phyloP scores from a whole-genome alignment of 2,113 vertebrate species.

The Prochilodus magdalenae region DNA sequence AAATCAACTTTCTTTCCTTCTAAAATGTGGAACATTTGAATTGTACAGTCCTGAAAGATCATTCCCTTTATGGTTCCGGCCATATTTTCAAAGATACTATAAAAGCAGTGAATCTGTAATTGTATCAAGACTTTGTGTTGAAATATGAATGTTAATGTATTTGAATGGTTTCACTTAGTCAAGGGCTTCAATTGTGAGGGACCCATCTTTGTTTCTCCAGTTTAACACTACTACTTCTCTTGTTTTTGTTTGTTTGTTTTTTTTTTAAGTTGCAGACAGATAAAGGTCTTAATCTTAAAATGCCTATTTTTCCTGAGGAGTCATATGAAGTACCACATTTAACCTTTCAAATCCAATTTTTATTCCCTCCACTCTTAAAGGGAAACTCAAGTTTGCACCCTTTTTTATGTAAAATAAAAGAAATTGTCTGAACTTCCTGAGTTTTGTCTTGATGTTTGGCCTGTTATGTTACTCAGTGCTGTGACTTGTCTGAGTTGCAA shows the following conservation, averaged over 20 bases:
- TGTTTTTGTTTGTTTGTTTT: constrained; percentile 65
- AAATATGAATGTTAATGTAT: constrained; percentile 89
- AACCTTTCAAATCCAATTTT: constrained; percentile 82
- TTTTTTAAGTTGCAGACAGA: constrained; percentile 79
- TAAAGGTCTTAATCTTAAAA: constrained; percentile 72
- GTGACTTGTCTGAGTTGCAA: too few relatives aligned
- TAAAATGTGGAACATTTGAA: constrained; percentile 70
- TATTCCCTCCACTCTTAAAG: constrained; percentile 81
- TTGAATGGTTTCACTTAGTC: constrained; percentile 80
- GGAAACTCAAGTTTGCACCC: constrained; percentile 87
- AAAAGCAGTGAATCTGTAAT: constrained; percentile 76
- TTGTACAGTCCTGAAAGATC: constrained; percentile 79
- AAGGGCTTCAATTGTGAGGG: constrained; percentile 82
- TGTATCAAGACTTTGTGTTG: constrained; percentile 85
- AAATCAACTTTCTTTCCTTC: constrained; percentile 39
- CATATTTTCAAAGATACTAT: constrained; percentile 77
- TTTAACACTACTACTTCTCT: neutral
- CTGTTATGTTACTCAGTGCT: neutral
- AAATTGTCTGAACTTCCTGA: constrained; percentile 77
- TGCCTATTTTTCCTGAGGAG: constrained; percentile 73
- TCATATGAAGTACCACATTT: constrained; percentile 80
- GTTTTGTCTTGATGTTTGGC: neutral
- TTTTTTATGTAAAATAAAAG: constrained; percentile 95
- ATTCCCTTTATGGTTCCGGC: constrained; percentile 70
- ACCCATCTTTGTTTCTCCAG: constrained; percentile 63